Evolutionary conservation across 1,140 invertebrate genomes (phyloP).

Genomic region (Drosophila chauvacae): DNA sequence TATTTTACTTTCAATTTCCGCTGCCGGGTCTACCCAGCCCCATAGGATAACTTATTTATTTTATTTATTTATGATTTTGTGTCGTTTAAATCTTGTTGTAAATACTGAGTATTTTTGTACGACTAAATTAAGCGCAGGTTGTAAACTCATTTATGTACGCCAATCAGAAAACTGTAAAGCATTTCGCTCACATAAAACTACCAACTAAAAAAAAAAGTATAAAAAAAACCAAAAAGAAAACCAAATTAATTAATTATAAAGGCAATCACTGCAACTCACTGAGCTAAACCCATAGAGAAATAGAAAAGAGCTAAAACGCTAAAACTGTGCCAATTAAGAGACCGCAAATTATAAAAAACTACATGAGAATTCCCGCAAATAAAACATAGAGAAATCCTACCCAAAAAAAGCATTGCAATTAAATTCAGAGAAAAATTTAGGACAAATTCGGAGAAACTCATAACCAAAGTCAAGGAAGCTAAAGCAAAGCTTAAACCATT

Average conservation of each 20-base stretch:
- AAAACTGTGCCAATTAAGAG: constrained; percentile 78
- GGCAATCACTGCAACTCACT: constrained; percentile 72
- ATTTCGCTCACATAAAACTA: constrained; percentile 41
- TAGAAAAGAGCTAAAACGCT: constrained; percentile 35
- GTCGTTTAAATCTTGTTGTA: constrained; percentile 44
- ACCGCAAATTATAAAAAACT: constrained; percentile 49
- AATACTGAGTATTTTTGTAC: constrained; percentile 58
- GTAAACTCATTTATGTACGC: constrained; percentile 65
- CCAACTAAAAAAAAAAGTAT: constrained; percentile 11
- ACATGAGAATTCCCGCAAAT: constrained; percentile 14
- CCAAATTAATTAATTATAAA: constrained; percentile 48
- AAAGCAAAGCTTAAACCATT: constrained; percentile 41
- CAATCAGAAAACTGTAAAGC: constrained; percentile 30
- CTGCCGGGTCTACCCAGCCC: constrained; percentile 3
- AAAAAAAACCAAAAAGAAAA: constrained; percentile 4
- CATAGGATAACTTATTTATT: constrained; percentile 35
- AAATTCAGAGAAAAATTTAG: constrained; percentile 24
- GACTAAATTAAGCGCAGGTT: constrained; percentile 74
- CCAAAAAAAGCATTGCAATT: constrained; percentile 23
- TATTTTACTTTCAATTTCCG: constrained; percentile 18
- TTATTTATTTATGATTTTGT: constrained; percentile 16
- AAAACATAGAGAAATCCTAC: constrained; percentile 1
- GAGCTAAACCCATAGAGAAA: constrained; percentile 49
- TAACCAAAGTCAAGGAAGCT: constrained; percentile 26
- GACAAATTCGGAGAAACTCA: constrained; percentile 10